Evolutionary conservation across 2,797 vertebrate species (phyloP).

Genomic region (Acipenser ruthenus): DNA sequence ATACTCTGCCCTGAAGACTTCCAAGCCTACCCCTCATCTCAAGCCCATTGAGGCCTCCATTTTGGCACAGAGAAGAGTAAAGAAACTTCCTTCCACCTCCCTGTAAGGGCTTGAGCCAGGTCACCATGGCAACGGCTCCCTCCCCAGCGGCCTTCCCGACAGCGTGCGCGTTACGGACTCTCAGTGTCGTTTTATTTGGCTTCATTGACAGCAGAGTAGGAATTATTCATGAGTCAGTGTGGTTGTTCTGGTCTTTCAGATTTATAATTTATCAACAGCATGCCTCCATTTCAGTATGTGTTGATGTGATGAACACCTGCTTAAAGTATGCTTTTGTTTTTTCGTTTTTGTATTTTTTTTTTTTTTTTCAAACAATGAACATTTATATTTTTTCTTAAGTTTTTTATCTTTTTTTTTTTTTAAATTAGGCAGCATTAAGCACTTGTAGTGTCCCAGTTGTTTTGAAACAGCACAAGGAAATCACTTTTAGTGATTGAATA

Average conservation of each 20-base stretch:
- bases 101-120: slow-evolving; percentile 55
- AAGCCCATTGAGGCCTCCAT: slow-evolving; percentile 93
- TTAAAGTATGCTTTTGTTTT: slow-evolving; percentile 30
- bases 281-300: background rate
- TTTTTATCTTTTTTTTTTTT: slow-evolving; percentile 23
- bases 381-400: background rate
- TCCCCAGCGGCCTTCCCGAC: background rate
- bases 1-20: slow-evolving; percentile 89
- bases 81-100: slow-evolving; percentile 92
- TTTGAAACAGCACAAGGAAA: background rate
- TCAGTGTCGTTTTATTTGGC: background rate
- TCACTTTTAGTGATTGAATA: no score
- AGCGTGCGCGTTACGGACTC: background rate
- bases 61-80: slow-evolving; percentile 86
- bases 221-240: background rate
- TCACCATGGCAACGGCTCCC: slow-evolving; percentile 6
- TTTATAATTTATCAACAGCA: no score
- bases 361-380: background rate
- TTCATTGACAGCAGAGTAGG: background rate
- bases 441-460: slow-evolving; percentile 35
- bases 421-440: slow-evolving; percentile 47
- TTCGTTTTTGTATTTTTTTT: background rate
- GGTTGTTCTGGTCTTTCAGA: no score
- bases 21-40: slow-evolving; percentile 86
- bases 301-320: slow-evolving; percentile 30